Evolutionary conservation across 2,113 vertebrate genomes (phyloP), one percentile per base, ranked within the genome.

Genomic region (Macquaria australasica): DNA sequence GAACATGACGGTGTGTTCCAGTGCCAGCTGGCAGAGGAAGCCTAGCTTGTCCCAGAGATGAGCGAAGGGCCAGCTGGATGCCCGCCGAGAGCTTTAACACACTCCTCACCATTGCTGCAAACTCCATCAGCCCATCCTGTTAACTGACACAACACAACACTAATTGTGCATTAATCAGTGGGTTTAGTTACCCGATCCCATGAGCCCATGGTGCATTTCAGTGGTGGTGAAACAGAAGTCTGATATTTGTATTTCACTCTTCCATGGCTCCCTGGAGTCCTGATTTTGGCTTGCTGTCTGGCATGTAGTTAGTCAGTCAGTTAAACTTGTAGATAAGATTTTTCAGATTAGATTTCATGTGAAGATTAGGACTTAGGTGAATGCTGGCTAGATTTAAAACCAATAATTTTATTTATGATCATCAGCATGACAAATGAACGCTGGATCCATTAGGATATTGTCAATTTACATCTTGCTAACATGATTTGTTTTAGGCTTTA

Each of bases 11-110:
- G 83, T 89, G 87, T 93, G 84, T 91, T 88, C 73, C 83, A 55
- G 78, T 95, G 94, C 95, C 95, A 96, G 92, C 93, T 96, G 93
- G 95, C 94, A 95, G 70, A 79, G 85, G 79, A 93, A 91, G 77
- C 88, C 90, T 77, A 91, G 87, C 88, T 81, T 77, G 79, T 94
- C 91, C 89, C 91, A 80, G 88, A 89, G 90, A 91, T 85, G 89
- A 92, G 82, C 82, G 69, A 81, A 60, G 89, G 91, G 92, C 94
- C 92, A 94, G 90, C 89, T 95, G 95, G 94, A 95, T 85, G 87
- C 88, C 81, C 84, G 88, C 92, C 90, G 89, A 94, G 88, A 88
- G 91, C 87, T 92, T 93, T 87, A 93, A 91, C 90, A 91, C 87
- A 90, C 92, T 92, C 88, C 82, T 91, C 93, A 77, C 86, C 87